Percentiles rank a stretch among this genome's conserved stretches.
Conservation (phyloP, 2,888 invertebrate species). For the Euspilapteryx auroguttella region DNA sequence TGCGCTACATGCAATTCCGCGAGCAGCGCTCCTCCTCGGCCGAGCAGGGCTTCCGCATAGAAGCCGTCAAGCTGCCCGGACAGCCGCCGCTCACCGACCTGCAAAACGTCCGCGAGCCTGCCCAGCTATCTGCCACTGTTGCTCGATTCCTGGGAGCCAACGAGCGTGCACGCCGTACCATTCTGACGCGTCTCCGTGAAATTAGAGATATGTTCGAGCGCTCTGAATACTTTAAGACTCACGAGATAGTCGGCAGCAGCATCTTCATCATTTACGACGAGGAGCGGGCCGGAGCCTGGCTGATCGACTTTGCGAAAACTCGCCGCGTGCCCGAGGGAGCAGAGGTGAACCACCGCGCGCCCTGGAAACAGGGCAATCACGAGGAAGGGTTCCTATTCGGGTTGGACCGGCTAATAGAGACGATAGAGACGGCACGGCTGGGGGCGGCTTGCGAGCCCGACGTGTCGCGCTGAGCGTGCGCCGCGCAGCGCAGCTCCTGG, state of each 20-base stretch:
- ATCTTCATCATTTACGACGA: slow-evolving; percentile 92
- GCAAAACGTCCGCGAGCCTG: slow-evolving; percentile 80
- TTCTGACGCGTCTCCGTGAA: slow-evolving; percentile 73
- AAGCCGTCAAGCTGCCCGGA: slow-evolving; percentile 88
- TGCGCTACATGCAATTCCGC: slow-evolving; percentile 95
- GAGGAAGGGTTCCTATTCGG: slow-evolving; percentile 95
- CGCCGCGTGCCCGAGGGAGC: slow-evolving; percentile 70
- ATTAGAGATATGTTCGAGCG: slow-evolving; percentile 80
- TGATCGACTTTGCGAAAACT: slow-evolving; percentile 97
- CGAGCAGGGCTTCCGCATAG: slow-evolving; percentile 91
- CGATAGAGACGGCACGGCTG: slow-evolving; percentile 37
- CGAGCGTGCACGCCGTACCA: slow-evolving; percentile 66
- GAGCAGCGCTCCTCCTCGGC: slow-evolving; percentile 93
- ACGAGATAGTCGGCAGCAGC: slow-evolving; percentile 94
- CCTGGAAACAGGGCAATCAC: slow-evolving; percentile 93
- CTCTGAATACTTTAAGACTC: slow-evolving; percentile 81
- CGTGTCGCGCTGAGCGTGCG: slow-evolving; percentile 42
- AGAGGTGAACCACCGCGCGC: slow-evolving; percentile 74
- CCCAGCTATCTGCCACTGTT: slow-evolving; percentile 74
- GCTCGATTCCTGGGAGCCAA: slow-evolving; percentile 71
- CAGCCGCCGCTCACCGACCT: slow-evolving; percentile 83
- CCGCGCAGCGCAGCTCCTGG: slow-evolving; percentile 36
- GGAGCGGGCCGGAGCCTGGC: slow-evolving; percentile 87
- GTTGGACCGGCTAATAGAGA: slow-evolving; percentile 86
- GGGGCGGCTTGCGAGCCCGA: slow-evolving; percentile 29